A percentile compares a stretch with the other conserved stretches of the same genome.
These are phyloP conservation scores for Pelodiscus sinensis DNA, from an alignment of 2,113 vertebrate species.

Conservation along the genomic window DNA sequence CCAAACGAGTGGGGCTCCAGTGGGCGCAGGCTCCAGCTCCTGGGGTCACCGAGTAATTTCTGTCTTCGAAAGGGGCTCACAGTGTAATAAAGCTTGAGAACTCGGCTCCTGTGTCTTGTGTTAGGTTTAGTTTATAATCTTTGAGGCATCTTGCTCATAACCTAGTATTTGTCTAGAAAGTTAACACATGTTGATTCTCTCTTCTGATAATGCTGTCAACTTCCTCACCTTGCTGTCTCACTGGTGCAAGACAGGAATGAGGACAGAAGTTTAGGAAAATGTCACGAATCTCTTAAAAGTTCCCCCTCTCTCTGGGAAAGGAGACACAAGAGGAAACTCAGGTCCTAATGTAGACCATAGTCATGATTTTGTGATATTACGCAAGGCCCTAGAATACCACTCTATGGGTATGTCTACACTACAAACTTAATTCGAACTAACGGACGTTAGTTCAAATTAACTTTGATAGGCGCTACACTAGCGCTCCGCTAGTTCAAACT, in stretches of 20 bases:
- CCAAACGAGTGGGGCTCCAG: no score
- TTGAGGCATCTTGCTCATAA: background rate
- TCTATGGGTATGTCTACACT: no score
- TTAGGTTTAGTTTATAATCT: background rate
- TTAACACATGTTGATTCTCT: rapidly evolving
- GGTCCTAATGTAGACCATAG: background rate
- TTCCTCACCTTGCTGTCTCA: background rate
- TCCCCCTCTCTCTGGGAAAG: background rate
- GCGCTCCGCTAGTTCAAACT: no score
- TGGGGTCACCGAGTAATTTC: no score
- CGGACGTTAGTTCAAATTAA: no score
- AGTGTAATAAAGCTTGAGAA: no score
- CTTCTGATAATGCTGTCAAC: background rate
- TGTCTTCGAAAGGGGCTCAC: no score
- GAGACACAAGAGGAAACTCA: background rate
- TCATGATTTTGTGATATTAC: background rate
- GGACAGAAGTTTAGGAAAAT: background rate
- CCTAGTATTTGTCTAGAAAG: rapidly evolving
- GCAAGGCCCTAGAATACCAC: background rate
- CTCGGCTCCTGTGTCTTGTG: no score
- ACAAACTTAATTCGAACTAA: no score
- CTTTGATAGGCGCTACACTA: no score
- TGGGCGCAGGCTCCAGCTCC: no score
- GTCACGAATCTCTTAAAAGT: background rate
- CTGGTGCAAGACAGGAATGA: background rate